Percentiles rank a stretch among this genome's conserved stretches.
phyloP scores from a whole-genome alignment of 2,113 vertebrate genomes.

The Brachyhypopomus gauderio region DNA sequence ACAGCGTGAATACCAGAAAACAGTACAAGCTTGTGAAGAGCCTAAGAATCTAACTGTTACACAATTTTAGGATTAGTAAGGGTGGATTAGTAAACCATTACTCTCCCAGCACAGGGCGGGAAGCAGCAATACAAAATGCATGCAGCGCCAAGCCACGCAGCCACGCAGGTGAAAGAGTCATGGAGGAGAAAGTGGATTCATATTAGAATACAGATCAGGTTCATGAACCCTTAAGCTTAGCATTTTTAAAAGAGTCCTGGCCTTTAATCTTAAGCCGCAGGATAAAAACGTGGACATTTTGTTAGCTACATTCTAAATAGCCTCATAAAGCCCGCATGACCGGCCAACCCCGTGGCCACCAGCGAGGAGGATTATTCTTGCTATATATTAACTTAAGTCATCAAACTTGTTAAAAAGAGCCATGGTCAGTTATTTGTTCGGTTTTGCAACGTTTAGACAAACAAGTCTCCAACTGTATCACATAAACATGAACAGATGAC shows the following conservation, averaged over 20 bases:
- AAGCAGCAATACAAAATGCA: no score
- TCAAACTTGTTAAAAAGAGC: constrained; percentile 12
- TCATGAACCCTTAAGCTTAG: not conserved
- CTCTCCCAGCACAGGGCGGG: not conserved
- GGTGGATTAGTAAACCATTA: not conserved
- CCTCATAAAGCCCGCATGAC: not conserved
- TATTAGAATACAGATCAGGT: no score
- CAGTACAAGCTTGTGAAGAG: not conserved
- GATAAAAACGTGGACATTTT: not conserved
- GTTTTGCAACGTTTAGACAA: constrained; percentile 8
- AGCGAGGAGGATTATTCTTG: not conserved
- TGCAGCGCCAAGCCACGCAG: not conserved
- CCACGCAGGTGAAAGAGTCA: constrained; percentile 20
- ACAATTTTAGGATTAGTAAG: not conserved
- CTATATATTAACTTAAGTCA: constrained; percentile 23
- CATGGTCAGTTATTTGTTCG: constrained; percentile 39
- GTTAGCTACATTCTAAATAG: not conserved
- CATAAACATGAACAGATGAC: constrained; percentile 2
- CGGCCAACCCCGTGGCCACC: not conserved
- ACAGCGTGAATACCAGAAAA: not conserved
- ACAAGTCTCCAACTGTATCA: not conserved
- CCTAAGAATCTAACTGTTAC: not conserved
- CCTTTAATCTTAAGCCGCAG: not conserved
- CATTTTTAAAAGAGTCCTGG: not conserved
- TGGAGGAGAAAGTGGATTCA: not conserved